phyloP scores from a whole-genome alignment of 2,797 vertebrate genomes.

The Cuniculus paca region DNA sequence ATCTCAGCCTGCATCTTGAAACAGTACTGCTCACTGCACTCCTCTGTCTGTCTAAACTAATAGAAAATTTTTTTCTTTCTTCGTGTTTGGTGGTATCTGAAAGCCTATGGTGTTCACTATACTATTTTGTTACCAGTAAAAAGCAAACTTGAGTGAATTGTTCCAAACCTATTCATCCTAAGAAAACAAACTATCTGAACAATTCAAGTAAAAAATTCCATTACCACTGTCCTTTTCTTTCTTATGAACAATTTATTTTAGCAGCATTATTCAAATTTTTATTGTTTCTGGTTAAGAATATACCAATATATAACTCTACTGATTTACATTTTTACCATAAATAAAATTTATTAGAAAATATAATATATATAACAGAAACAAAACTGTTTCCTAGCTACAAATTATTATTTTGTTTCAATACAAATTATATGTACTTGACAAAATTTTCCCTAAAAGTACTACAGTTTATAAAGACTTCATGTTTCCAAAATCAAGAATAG shows the following conservation, averaged over 20 bases:
- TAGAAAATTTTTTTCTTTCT: conserved; percentile 13
- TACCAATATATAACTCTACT: background rate
- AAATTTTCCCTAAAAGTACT: background rate
- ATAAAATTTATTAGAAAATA: conserved; percentile 8
- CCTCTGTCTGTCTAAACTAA: background rate
- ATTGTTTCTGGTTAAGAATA: conserved; percentile 32
- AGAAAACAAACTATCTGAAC: conserved; percentile 65
- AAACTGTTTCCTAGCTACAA: background rate
- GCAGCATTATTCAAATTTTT: background rate
- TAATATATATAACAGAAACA: background rate
- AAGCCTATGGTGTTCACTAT: background rate
- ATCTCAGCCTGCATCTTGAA: conserved; percentile 3
- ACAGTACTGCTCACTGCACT: background rate
- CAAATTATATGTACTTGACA: background rate
- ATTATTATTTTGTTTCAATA: conserved; percentile 7
- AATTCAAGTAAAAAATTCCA: conserved; percentile 34
- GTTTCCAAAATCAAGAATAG: background rate
- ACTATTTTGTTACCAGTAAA: background rate
- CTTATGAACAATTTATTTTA: conserved; percentile 59
- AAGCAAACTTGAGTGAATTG: conserved; percentile 61
- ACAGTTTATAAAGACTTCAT: background rate
- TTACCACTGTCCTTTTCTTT: conserved; percentile 14
- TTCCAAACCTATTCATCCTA: conserved; percentile 34
- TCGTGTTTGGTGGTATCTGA: conserved; percentile 40
- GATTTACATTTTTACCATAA: conserved; percentile 45